Evolutionary conservation across 2,888 invertebrate genomes (phyloP).

Genomic region (Pocota personata): DNA sequence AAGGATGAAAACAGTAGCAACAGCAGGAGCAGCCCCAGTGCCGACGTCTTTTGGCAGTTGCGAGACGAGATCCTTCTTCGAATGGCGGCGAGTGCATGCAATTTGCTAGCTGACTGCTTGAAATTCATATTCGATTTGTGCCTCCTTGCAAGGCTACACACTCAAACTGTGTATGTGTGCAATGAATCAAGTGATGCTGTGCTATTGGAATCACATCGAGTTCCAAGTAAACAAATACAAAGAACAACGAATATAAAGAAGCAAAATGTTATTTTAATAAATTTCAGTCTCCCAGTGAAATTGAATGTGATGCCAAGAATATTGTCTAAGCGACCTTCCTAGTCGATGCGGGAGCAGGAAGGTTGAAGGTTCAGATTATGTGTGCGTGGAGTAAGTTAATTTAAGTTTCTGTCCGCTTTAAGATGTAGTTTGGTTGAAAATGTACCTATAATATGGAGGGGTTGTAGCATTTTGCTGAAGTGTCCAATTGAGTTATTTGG

Average conservation of each 20-base stretch:
- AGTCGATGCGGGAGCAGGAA: neutral
- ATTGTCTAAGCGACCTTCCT: slow-evolving; percentile 21
- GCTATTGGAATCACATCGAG: slow-evolving; percentile 55
- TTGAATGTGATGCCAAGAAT: slow-evolving; percentile 58
- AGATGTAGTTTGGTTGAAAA: neutral
- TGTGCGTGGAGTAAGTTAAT: neutral
- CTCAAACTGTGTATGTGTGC: slow-evolving; percentile 42
- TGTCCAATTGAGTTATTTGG: too few species aligned
- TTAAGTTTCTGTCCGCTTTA: neutral
- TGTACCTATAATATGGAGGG: too few species aligned
- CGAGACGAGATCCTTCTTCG: slow-evolving; percentile 40
- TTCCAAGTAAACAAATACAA: slow-evolving; percentile 60
- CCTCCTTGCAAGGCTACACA: slow-evolving; percentile 53
- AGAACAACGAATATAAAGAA: slow-evolving; percentile 6
- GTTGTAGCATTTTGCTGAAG: too few species aligned
- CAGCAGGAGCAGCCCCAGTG: slow-evolving; percentile 23
- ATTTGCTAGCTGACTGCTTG: slow-evolving; percentile 65
- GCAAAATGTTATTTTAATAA: slow-evolving; percentile 53
- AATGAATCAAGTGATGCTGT: slow-evolving; percentile 64
- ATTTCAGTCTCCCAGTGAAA: slow-evolving; percentile 32
- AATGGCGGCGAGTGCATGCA: slow-evolving; percentile 48
- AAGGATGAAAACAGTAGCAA: slow-evolving; percentile 17
- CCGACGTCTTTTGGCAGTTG: slow-evolving; percentile 66
- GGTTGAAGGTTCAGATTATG: neutral
- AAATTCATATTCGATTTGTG: slow-evolving; percentile 73